These are phyloP conservation scores for Sebastolobus altivelis DNA, from an alignment of 2,797 vertebrate genomes.

Conservation along the genomic window DNA sequence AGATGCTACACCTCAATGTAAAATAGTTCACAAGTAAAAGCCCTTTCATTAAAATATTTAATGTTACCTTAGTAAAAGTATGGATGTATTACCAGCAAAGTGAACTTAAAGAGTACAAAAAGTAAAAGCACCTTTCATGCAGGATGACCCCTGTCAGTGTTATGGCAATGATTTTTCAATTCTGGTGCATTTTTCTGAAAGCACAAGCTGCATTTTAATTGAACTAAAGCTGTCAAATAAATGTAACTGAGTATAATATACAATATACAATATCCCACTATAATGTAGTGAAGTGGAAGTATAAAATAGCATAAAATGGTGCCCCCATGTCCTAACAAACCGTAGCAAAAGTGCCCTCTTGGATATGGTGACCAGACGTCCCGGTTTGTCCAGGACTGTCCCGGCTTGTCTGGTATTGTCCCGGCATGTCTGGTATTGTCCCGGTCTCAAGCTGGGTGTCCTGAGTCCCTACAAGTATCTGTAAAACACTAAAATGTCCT, in stretches of 20 bases:
- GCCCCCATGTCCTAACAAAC: background rate
- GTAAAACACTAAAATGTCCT: no score
- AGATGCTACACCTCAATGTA: background rate
- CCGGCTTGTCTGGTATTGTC: no score
- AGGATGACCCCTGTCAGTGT: background rate
- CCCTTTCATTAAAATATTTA: background rate
- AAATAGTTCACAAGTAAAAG: background rate
- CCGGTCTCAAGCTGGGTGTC: no score
- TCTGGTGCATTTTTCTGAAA: background rate
- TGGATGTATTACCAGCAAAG: background rate
- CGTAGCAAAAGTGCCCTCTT: background rate
- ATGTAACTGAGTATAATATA: background rate
- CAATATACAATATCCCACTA: background rate
- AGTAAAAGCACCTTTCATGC: background rate
- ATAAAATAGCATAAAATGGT: background rate
- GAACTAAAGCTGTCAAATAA: background rate
- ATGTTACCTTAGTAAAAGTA: background rate
- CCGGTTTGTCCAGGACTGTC: no score
- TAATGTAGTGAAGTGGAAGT: background rate
- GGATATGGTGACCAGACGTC: background rate
- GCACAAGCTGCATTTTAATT: background rate
- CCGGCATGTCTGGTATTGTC: no score
- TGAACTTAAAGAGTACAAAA: background rate
- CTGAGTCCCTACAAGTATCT: no score
- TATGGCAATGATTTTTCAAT: background rate